Evolutionary conservation across 2,797 vertebrate species (phyloP).

Genomic region (Anniella stebbinsi): DNA sequence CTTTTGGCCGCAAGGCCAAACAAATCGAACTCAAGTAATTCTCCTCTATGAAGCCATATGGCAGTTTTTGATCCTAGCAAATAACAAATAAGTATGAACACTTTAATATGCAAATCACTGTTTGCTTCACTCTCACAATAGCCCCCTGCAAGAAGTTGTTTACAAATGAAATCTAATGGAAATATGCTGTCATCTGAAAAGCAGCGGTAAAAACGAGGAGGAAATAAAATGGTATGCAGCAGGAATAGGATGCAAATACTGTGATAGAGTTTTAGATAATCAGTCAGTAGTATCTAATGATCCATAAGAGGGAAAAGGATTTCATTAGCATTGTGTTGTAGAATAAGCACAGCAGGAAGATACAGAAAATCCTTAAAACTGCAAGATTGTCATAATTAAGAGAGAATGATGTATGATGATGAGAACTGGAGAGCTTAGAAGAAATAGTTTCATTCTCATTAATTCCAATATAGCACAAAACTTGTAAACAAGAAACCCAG

Average conservation of each 20-base stretch:
- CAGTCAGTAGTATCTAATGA: conserved; percentile 25
- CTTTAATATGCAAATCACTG: not conserved
- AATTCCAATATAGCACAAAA: conserved; percentile 5
- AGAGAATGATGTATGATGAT: conserved; percentile 27
- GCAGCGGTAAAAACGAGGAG: not conserved
- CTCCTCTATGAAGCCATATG: not conserved
- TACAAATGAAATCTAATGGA: not conserved
- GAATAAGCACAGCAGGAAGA: conserved; percentile 34
- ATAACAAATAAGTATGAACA: not conserved
- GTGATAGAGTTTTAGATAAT: conserved; percentile 1
- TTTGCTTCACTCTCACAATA: not conserved
- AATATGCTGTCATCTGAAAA: not conserved
- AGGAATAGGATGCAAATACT: conserved; percentile 22
- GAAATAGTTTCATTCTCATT: not conserved
- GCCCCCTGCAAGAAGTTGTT: not conserved
- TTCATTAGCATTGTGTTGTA: conserved; percentile 31
- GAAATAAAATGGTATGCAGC: not conserved
- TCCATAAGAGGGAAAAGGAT: conserved; percentile 15
- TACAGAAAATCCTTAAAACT: conserved; percentile 12
- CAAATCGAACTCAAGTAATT: not conserved
- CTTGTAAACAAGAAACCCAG: not conserved
- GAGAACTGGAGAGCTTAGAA: not conserved
- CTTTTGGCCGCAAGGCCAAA: not conserved
- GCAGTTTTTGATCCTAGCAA: not conserved
- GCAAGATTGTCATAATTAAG: conserved; percentile 37